Evolutionary conservation across 2,888 invertebrate species (phyloP), one percentile per base, ranked within the genome.

Genomic region (Drosophila paracracens): DNA sequence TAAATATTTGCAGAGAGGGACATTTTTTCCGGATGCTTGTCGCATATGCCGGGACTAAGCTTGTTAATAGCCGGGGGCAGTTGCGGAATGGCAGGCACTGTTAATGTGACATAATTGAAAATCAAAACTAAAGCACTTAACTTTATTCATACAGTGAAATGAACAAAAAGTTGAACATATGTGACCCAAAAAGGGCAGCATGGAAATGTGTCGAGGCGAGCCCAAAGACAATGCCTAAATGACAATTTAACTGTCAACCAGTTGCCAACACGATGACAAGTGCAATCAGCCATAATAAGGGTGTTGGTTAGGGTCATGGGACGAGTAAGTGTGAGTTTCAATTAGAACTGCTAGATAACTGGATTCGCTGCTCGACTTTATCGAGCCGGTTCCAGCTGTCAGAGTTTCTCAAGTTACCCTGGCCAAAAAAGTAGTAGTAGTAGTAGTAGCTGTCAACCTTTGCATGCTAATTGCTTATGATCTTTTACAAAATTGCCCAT

Each of bases 41-140:
- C 68, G 70, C 80, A 74, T 82, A 78, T 80, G 80, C 66, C 69
- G 51, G 52, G 69, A 70, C 73, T 90, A 87, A 87, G 87, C 89
- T 70, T 63, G 78, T 82, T 82, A 86, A 88, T 69, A 76, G 82
- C 76, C 57, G 56, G 56, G 50, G 62, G 54, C 36, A 33, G 51
- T n/a, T 31, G 56, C 8, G 46, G 43, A 18, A 29, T 40, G 54
- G 54, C 38, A 50, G 65, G 43, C 46, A 62, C 51, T 76, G 88
- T 66, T 90, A 91, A 89, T 89, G 90, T 89, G 89, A 89, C 89
- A 89, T 89, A 89, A 91, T 89, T 91, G 91, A 90, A 89, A 91
- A 90, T 83, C 89, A 91, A 91, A 91, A 91, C 89, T 85, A 82
- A 91, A 89, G 90, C 90, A 90, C 91, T 89, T 91, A 87, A 90